These are phyloP conservation scores for Lamellibrachia columna DNA, from an alignment of 2,888 invertebrate genomes.

Conservation along the genomic window DNA sequence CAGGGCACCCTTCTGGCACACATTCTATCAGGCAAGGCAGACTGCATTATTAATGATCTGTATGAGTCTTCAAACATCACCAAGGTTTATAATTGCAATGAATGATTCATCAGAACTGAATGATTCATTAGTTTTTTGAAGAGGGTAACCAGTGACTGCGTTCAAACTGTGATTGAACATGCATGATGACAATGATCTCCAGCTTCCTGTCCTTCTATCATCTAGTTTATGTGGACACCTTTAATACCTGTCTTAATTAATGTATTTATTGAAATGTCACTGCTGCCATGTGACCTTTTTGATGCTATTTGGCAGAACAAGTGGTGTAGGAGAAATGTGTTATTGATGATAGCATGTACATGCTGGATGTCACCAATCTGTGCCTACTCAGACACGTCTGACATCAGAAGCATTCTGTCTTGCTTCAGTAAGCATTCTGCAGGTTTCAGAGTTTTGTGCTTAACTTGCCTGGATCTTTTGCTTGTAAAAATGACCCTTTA, in stretches of 20 bases:
- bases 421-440: background rate
- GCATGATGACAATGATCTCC: background rate
- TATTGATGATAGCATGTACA: background rate
- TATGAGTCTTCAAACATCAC: background rate
- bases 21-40: background rate
- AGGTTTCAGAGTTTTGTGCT: background rate
- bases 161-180: background rate
- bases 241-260: background rate
- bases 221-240: background rate
- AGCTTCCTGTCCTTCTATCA: background rate
- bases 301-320: background rate
- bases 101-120: constrained; percentile 5
- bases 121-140: background rate
- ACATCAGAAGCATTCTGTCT: background rate
- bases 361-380: background rate
- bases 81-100: background rate
- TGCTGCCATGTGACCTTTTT: background rate
- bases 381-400: background rate
- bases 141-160: background rate
- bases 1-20: background rate
- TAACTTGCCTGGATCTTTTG: background rate
- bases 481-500: too few relatives aligned
- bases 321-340: background rate
- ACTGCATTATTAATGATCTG: background rate
- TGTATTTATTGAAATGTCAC: background rate